A percentile compares a stretch with the other conserved stretches of the same genome.
phyloP scores from a whole-genome alignment of 1,140 invertebrate species.

The Solenopsis fugax region DNA sequence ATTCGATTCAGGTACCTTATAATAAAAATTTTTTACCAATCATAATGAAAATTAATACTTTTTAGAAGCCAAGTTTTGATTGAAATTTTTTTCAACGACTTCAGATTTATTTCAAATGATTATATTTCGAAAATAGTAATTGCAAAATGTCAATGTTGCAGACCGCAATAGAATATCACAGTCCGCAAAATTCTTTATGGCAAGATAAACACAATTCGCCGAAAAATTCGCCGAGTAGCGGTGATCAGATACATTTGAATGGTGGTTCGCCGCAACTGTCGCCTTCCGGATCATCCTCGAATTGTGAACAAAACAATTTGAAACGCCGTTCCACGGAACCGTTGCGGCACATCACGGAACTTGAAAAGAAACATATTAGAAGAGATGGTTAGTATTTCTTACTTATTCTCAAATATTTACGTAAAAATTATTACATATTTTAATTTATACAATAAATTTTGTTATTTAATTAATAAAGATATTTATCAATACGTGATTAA shows the following conservation, averaged over 20 bases:
- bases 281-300: conserved; percentile 68
- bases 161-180: conserved; percentile 81
- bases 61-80: background rate
- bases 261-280: conserved; percentile 75
- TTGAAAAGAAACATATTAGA: conserved; percentile 81
- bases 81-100: background rate
- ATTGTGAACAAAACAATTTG: conserved; percentile 72
- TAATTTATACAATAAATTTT: too few species aligned
- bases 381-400: conserved; percentile 79
- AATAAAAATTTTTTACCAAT: background rate
- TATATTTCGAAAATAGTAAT: background rate
- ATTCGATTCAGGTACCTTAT: too few species aligned
- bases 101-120: background rate
- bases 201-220: conserved; percentile 80
- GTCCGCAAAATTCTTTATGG: conserved; percentile 81
- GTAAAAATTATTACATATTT: background rate
- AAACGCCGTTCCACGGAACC: conserved; percentile 80
- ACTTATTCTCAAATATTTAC: conserved; percentile 8
- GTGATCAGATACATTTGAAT: conserved; percentile 76
- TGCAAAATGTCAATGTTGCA: conserved; percentile 67
- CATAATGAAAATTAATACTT: background rate
- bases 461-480: conserved; percentile 20
- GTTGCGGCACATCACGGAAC: conserved; percentile 79
- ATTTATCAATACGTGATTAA: background rate
- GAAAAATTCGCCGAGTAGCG: conserved; percentile 76